Percentiles rank a stretch among this genome's conserved stretches.
Evolutionary conservation across 2,797 vertebrate species (phyloP).

Genomic region (Artibeus jamaicensis): DNA sequence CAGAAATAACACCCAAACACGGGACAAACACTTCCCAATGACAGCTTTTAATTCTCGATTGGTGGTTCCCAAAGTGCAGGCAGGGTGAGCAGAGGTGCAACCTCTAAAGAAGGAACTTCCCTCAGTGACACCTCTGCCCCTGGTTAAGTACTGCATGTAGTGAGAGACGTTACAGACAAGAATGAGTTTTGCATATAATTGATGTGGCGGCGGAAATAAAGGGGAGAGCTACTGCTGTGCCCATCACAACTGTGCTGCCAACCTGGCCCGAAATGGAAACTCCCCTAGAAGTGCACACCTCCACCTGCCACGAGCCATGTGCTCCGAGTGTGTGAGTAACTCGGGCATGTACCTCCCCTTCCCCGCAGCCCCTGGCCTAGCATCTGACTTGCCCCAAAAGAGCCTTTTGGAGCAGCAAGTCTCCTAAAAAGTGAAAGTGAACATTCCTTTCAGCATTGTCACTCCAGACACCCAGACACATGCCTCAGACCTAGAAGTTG

Average conservation of each 20-base stretch:
- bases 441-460: not conserved
- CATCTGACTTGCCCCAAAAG: not conserved
- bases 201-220: not conserved
- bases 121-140: fast-evolving
- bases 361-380: not conserved
- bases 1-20: not conserved
- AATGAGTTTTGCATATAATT: not conserved
- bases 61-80: not conserved
- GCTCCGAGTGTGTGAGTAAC: not conserved
- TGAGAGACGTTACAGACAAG: not conserved
- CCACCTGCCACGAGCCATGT: fast-evolving
- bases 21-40: not conserved
- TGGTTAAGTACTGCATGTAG: not conserved
- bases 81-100: not conserved
- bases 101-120: not conserved
- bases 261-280: not conserved
- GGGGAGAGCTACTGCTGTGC: not conserved
- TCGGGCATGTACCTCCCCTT: not conserved
- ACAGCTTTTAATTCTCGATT: not conserved
- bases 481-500: not conserved
- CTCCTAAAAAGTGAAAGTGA: not conserved
- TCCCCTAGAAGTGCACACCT: fast-evolving
- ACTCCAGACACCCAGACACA: not conserved
- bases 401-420: not conserved
- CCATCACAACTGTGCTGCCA: not conserved